Percentiles rank a stretch among this genome's conserved stretches.
Conservation (phyloP, 2,797 vertebrate species). For the Fringilla coelebs region DNA sequence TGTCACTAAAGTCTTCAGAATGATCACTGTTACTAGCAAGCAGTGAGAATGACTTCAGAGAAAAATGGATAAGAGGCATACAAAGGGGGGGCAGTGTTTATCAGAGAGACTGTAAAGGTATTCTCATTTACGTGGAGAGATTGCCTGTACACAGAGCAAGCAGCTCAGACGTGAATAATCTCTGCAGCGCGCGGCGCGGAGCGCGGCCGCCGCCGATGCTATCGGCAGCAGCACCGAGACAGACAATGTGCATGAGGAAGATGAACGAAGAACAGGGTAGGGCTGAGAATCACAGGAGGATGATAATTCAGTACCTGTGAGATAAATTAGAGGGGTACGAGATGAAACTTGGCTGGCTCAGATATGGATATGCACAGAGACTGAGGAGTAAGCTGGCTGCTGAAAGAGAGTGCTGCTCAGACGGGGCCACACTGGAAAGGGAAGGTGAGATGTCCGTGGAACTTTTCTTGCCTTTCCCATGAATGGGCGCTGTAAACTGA, state of each 20-base stretch:
- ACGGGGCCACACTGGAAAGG: rapidly evolving
- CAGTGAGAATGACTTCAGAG: background rate
- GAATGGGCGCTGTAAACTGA: rapidly evolving
- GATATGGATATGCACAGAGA: background rate
- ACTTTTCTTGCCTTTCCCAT: background rate
- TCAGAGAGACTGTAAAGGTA: background rate
- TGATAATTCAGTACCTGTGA: background rate
- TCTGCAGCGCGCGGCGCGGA: background rate
- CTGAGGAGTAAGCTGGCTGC: background rate
- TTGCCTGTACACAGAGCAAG: background rate
- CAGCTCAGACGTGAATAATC: background rate
- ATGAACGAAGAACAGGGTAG: background rate
- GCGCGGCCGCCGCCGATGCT: background rate
- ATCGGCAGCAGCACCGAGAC: background rate
- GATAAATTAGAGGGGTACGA: conserved; percentile 12
- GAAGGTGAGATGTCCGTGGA: background rate
- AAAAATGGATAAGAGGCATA: background rate
- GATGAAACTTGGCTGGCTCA: background rate
- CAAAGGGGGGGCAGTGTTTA: background rate
- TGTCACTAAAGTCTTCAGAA: background rate
- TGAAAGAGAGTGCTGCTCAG: background rate
- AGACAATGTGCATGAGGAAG: background rate
- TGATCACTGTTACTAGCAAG: background rate
- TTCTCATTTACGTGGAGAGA: background rate
- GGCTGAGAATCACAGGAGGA: background rate